A percentile compares a stretch with the other conserved stretches of the same genome.
Evolutionary conservation across 2,113 vertebrate species (phyloP).

Genomic region (Malaclemys terrapin): DNA sequence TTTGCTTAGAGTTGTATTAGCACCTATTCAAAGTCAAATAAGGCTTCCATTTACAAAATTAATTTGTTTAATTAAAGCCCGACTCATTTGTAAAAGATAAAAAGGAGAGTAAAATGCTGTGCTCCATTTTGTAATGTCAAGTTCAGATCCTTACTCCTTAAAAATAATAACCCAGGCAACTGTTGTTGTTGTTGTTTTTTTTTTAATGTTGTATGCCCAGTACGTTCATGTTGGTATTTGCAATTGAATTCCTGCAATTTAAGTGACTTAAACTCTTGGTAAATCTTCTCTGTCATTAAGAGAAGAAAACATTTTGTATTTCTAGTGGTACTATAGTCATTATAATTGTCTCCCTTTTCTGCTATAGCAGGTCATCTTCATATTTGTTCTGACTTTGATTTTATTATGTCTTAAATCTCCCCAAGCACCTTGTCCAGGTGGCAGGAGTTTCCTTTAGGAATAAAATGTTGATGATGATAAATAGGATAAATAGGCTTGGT

Average conservation of each 20-base stretch:
- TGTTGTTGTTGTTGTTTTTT: neutral
- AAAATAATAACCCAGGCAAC: constrained; percentile 51
- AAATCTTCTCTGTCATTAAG: neutral
- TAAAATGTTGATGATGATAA: constrained; percentile 12
- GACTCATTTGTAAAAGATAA: constrained; percentile 45
- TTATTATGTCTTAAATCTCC: neutral
- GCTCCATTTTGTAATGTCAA: constrained; percentile 66
- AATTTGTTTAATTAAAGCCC: constrained; percentile 74
- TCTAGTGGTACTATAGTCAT: neutral
- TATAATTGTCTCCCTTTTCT: neutral
- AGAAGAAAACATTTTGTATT: neutral
- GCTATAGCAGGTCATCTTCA: neutral
- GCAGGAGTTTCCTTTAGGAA: neutral
- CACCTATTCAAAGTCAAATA: constrained; percentile 64
- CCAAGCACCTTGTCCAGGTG: neutral
- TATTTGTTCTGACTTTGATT: constrained; percentile 44
- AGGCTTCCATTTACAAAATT: constrained; percentile 61
- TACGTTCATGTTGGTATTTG: constrained; percentile 50
- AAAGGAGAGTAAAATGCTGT: constrained; percentile 36
- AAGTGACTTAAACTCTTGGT: constrained; percentile 52
- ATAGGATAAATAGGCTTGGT: neutral
- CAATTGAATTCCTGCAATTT: constrained; percentile 34
- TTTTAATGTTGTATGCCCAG: constrained; percentile 34
- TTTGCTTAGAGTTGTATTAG: constrained; percentile 60
- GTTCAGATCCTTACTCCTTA: constrained; percentile 69